Percentiles rank a stretch among this genome's conserved stretches.
Evolutionary conservation across 2,888 invertebrate genomes (phyloP).

Genomic region (Pristionchus arcanus): DNA sequence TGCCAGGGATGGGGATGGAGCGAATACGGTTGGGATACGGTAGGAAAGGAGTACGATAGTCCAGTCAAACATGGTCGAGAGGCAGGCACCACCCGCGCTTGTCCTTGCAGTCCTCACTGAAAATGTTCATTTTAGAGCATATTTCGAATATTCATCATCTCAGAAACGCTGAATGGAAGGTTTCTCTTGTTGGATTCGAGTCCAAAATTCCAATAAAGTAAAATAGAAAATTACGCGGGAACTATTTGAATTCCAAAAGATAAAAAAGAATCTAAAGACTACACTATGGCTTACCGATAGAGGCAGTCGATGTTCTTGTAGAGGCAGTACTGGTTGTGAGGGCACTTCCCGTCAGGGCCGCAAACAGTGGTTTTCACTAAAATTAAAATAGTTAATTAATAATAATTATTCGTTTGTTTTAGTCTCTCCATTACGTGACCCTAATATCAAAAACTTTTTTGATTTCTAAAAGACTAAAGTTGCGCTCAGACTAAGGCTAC

Average conservation of each 20-base stretch:
- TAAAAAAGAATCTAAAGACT: not conserved
- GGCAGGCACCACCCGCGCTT: slow-evolving; percentile 14
- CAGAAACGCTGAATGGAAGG: not conserved
- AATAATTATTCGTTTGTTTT: not conserved
- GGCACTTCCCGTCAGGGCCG: not conserved
- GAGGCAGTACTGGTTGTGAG: slow-evolving; percentile 14
- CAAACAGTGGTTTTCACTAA: not conserved
- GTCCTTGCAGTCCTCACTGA: slow-evolving; percentile 43
- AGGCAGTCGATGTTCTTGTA: slow-evolving; percentile 48
- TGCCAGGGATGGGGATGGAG: too few relatives aligned
- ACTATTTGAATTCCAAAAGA: not conserved
- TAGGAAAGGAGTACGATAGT: not conserved
- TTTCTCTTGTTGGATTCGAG: too few relatives aligned
- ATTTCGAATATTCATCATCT: not conserved
- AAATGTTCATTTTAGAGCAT: not conserved
- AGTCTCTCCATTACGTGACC: not conserved
- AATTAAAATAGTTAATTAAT: not conserved
- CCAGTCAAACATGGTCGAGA: not conserved
- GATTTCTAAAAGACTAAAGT: too few relatives aligned
- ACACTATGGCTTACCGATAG: not conserved
- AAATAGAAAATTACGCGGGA: too few relatives aligned
- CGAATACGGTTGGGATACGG: not conserved
- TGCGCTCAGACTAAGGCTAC: not conserved
- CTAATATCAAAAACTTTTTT: too few relatives aligned
- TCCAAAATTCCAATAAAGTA: too few relatives aligned